Percentiles rank a stretch among this genome's conserved stretches.
phyloP scores from a whole-genome alignment of 2,113 vertebrate species.

The Cairina moschata region DNA sequence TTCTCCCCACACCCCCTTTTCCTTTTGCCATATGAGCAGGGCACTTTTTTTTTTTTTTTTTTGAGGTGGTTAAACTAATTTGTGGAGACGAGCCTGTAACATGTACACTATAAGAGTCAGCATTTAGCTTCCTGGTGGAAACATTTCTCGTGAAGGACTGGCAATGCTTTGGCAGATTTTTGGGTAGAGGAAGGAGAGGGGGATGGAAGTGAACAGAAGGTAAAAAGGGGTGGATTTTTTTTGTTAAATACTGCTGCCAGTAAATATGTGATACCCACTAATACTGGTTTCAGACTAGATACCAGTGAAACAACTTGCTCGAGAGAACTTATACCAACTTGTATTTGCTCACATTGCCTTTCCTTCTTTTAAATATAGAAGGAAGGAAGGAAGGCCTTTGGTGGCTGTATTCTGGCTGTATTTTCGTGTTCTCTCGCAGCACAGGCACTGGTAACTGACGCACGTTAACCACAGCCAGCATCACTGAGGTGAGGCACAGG shows the following conservation, averaged over 20 bases:
- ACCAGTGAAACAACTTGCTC: neutral
- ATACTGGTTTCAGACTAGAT: neutral
- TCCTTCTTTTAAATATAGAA: neutral
- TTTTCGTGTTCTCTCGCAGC: neutral
- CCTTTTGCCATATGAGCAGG: rapidly evolving
- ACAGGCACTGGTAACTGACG: neutral
- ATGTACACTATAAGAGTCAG: neutral
- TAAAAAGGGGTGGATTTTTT: neutral
- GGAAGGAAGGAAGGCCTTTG: neutral
- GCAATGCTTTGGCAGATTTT: neutral
- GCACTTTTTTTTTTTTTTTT: neutral
- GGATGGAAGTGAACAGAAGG: neutral
- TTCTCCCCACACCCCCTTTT: neutral
- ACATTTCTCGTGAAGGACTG: neutral
- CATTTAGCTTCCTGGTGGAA: neutral
- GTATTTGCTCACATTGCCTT: neutral
- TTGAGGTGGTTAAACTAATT: neutral
- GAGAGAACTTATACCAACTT: neutral
- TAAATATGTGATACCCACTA: neutral
- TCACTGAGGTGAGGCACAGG: neutral
- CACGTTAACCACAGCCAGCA: neutral
- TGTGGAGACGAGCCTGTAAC: neutral
- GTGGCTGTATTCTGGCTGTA: neutral
- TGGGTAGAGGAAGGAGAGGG: neutral
- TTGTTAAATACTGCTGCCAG: neutral